These are phyloP conservation scores for Gallirallus australis DNA, from an alignment of 2,797 vertebrate genomes.

Conservation along the genomic window DNA sequence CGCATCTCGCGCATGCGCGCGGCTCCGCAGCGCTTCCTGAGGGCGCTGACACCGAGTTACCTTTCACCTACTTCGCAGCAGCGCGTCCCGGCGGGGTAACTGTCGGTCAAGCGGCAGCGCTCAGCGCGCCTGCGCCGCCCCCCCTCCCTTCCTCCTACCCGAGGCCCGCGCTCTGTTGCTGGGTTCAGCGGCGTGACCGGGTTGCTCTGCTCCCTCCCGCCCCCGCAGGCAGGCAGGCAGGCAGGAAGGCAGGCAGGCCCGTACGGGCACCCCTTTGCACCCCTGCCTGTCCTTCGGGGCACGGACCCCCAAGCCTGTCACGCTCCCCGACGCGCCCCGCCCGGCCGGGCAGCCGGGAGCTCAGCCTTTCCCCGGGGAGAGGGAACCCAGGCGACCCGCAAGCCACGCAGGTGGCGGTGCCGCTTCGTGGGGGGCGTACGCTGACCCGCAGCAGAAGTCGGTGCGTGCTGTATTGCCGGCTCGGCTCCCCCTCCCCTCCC, in stretches of 20 bases:
- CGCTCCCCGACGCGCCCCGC: no score
- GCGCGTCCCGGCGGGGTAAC: constrained; percentile 61
- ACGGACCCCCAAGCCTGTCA: background rate
- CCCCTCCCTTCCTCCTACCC: background rate
- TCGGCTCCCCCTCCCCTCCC: background rate
- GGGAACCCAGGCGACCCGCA: no score
- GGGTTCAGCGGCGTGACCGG: background rate
- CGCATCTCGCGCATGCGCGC: background rate
- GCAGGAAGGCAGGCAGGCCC: background rate
- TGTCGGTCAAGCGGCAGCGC: constrained; percentile 56
- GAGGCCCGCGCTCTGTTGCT: no score
- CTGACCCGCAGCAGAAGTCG: background rate
- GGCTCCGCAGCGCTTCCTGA: background rate
- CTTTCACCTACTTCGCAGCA: constrained; percentile 75
- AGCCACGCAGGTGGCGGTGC: background rate
- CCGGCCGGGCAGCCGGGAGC: no score
- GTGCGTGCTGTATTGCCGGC: rapidly evolving
- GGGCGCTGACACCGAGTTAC: constrained; percentile 65
- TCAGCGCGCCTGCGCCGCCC: constrained; percentile 35
- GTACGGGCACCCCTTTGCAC: background rate
- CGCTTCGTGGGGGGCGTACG: rapidly evolving
- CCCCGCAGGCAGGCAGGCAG: background rate
- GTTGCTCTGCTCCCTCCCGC: background rate
- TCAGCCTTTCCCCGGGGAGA: no score
- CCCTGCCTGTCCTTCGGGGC: no score